Evolutionary conservation across 2,888 invertebrate species (phyloP).

Genomic region (Cephonodes hylas): DNA sequence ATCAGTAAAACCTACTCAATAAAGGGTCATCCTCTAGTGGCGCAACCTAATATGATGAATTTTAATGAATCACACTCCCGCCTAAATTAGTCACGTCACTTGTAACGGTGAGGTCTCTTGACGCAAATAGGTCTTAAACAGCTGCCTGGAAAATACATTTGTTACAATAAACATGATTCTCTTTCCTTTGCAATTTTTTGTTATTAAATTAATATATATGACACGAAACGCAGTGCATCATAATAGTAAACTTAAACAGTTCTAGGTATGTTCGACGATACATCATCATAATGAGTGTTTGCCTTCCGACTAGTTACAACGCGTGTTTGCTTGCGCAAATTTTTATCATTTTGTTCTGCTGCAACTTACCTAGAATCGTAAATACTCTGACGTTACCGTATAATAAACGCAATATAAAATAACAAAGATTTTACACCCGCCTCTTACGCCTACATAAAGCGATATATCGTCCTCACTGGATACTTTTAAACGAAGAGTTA

Average conservation of each 20-base stretch:
- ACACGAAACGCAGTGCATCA: neutral
- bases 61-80: conserved; percentile 30
- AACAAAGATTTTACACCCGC: no score
- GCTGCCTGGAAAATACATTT: neutral
- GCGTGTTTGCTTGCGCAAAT: neutral
- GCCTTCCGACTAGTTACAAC: no score
- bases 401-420: no score
- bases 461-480: no score
- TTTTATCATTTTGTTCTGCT: neutral
- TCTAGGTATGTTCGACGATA: neutral
- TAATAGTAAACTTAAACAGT: neutral
- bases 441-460: no score
- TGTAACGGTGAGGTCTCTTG: neutral
- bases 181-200: neutral
- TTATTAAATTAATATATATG: neutral
- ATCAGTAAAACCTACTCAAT: conserved; percentile 43
- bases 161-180: neutral
- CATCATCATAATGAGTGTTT: neutral
- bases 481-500: no score
- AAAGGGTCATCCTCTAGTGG: conserved; percentile 26
- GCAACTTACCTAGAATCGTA: no score
- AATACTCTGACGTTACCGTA: no score
- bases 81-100: conserved; percentile 21
- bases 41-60: conserved; percentile 19
- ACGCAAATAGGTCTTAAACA: neutral